phyloP scores from a whole-genome alignment of 2,888 invertebrate genomes.

The Dolomedes plantarius region DNA sequence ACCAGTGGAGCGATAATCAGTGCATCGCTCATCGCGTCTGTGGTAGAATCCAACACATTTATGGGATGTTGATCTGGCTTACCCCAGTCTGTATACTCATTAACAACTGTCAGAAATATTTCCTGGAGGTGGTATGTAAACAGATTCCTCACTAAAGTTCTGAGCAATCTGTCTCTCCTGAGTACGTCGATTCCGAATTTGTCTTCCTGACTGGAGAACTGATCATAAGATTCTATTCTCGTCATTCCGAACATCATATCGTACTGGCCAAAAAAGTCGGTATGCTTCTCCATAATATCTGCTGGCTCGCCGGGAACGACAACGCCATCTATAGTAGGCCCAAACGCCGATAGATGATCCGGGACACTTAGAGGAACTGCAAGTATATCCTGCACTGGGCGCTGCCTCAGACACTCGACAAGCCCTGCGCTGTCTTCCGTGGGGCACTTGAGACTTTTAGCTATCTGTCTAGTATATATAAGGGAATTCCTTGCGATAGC shows the following conservation, averaged over 20 bases:
- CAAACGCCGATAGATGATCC: slow-evolving; percentile 89
- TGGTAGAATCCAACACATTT: slow-evolving; percentile 80
- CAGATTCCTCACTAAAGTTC: slow-evolving; percentile 76
- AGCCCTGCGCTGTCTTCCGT: slow-evolving; percentile 70
- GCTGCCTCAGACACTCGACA: slow-evolving; percentile 80
- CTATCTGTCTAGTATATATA: slow-evolving; percentile 73
- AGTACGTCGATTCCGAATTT: slow-evolving; percentile 95
- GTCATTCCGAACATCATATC: slow-evolving; percentile 76
- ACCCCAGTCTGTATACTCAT: slow-evolving; percentile 98
- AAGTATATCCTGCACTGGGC: slow-evolving; percentile 79
- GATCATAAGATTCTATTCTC: slow-evolving; percentile 87
- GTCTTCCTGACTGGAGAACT: slow-evolving; percentile 88
- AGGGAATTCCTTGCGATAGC: slow-evolving; percentile 84
- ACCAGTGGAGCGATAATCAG: slow-evolving; percentile 94
- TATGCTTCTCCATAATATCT: slow-evolving; percentile 73
- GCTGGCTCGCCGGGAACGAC: slow-evolving; percentile 85
- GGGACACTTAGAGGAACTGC: slow-evolving; percentile 76
- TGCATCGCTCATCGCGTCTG: slow-evolving; percentile 94
- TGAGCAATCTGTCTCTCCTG: slow-evolving; percentile 86
- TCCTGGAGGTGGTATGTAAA: slow-evolving; percentile 71
- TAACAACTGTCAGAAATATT: slow-evolving; percentile 81
- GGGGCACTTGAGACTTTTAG: slow-evolving; percentile 81
- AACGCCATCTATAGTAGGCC: slow-evolving; percentile 96
- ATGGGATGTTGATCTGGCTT: slow-evolving; percentile 80
- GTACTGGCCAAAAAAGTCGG: slow-evolving; percentile 76